These are phyloP conservation scores for Hydropsyche betteni DNA, from an alignment of 2,888 invertebrate genomes.

Conservation along the genomic window DNA sequence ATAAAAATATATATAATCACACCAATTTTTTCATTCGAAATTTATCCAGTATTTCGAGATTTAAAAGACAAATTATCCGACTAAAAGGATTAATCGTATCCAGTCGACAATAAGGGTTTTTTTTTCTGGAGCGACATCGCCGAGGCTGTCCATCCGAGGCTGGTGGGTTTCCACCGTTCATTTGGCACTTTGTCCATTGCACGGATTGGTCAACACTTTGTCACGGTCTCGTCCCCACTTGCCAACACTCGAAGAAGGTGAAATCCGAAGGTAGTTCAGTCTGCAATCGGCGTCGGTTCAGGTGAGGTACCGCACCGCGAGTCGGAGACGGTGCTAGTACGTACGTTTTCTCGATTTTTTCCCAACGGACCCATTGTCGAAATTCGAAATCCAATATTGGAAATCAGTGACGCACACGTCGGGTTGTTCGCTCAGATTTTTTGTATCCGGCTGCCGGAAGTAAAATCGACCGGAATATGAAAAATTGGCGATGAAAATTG, in stretches of 20 bases:
- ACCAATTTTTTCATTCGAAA: no score
- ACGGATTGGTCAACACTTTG: slow-evolving; percentile 37
- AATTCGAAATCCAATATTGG: no score
- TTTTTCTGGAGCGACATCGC: not conserved
- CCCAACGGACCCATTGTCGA: no score
- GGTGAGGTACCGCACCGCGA: slow-evolving; percentile 26
- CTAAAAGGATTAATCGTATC: no score
- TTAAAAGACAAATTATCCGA: no score
- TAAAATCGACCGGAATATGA: no score
- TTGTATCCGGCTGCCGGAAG: no score
- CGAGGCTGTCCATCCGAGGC: not conserved
- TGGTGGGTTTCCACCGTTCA: not conserved
- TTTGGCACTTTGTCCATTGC: slow-evolving; percentile 24
- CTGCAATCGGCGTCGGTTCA: slow-evolving; percentile 35
- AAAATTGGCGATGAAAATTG: no score
- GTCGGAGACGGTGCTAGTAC: not conserved
- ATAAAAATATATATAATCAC: no score
- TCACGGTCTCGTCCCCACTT: slow-evolving; percentile 41
- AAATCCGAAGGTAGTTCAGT: slow-evolving; percentile 42
- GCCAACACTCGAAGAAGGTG: slow-evolving; percentile 36
- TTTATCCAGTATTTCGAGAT: not conserved
- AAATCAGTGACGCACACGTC: no score
- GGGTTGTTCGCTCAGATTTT: no score
- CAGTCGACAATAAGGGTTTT: not conserved
- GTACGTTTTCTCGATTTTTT: no score